Conservation (phyloP, 2,113 vertebrate species). For the Prietella phreatophila region DNA sequence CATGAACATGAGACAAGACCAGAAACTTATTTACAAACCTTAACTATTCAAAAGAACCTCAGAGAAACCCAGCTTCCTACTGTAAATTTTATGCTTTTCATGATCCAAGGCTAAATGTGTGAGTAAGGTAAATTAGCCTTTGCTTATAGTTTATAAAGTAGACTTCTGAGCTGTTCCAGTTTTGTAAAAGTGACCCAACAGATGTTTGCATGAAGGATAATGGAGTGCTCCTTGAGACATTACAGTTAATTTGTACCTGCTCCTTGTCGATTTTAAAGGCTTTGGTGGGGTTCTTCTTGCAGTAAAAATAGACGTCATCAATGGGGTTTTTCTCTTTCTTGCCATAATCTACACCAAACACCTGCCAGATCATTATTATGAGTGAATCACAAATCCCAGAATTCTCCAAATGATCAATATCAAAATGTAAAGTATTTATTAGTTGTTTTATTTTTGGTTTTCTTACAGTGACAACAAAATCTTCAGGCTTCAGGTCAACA, state of each 20-base stretch:
- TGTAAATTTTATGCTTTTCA: not conserved
- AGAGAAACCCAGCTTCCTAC: not conserved
- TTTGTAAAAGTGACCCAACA: not conserved
- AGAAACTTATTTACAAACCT: not conserved
- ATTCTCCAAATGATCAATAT: not conserved
- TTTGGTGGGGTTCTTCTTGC: constrained; percentile 76
- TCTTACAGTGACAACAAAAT: constrained; percentile 85
- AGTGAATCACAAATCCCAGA: not conserved
- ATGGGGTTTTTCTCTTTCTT: constrained; percentile 92
- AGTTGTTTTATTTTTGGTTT: not conserved
- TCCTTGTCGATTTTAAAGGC: constrained; percentile 80
- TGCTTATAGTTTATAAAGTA: not conserved
- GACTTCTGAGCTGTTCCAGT: not conserved
- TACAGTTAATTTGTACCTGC: constrained; percentile 72
- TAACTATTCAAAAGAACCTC: not conserved
- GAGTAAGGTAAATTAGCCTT: not conserved
- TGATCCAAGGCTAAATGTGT: not conserved
- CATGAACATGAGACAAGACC: not conserved
- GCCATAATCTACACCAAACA: constrained; percentile 88
- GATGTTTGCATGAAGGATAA: not conserved
- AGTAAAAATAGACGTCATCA: constrained; percentile 85
- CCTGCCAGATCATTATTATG: constrained; percentile 62
- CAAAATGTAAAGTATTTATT: not conserved
- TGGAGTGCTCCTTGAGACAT: not conserved
- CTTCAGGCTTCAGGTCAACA: constrained; percentile 72